phyloP scores from a whole-genome alignment of 2,888 invertebrate species.

The Drosophila colorata region DNA sequence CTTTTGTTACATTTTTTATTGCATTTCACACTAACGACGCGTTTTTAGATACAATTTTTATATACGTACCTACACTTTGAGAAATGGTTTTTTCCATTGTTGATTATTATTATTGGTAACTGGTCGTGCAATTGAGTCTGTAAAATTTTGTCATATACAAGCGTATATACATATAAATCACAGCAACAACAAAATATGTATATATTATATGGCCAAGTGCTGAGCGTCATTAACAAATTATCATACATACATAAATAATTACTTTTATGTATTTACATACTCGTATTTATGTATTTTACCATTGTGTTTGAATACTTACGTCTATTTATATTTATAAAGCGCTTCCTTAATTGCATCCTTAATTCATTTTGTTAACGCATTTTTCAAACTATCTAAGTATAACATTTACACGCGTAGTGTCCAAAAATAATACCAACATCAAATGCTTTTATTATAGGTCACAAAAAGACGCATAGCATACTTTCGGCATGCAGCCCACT shows the following conservation, averaged over 20 bases:
- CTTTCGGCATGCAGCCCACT: conserved; percentile 53
- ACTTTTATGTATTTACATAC: conserved; percentile 47
- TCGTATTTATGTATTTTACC: conserved; percentile 41
- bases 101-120: conserved; percentile 55
- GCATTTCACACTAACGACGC: conserved; percentile 61
- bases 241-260: conserved; percentile 40
- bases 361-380: conserved; percentile 47
- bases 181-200: conserved; percentile 14
- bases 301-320: conserved; percentile 46
- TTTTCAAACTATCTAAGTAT: conserved; percentile 30
- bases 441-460: conserved; percentile 36
- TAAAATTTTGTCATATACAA: conserved; percentile 53
- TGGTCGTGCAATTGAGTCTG: conserved; percentile 71
- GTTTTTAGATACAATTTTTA: conserved; percentile 30
- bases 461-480: conserved; percentile 46
- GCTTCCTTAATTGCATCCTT: conserved; percentile 56
- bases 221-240: conserved; percentile 53
- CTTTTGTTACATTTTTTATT: conserved; percentile 33
- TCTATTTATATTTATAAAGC: conserved; percentile 39
- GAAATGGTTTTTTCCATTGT: conserved; percentile 27
- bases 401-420: conserved; percentile 42
- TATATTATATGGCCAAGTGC: conserved; percentile 24
- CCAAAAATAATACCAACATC: conserved; percentile 12
- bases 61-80: conserved; percentile 27
- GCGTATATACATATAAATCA: conserved; percentile 36